phyloP scores from a whole-genome alignment of 2,113 vertebrate genomes.

The Tenebrosternarchus preto region DNA sequence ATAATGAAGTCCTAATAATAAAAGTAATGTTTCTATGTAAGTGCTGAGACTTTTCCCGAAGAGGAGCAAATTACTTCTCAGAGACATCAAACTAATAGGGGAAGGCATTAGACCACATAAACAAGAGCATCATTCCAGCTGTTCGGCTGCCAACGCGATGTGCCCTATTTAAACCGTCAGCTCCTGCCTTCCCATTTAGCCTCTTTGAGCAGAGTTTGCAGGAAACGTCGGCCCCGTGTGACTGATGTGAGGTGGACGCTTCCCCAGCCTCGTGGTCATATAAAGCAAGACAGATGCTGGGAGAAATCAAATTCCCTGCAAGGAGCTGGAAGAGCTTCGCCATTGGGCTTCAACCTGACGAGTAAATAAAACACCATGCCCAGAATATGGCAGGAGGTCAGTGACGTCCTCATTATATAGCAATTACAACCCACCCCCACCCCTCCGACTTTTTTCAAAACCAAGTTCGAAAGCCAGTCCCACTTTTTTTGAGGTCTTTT shows the following conservation, averaged over 20 bases:
- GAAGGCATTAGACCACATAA: constrained; percentile 83
- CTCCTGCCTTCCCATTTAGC: constrained; percentile 70
- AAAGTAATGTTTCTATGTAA: constrained; percentile 77
- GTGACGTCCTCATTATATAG: constrained; percentile 81
- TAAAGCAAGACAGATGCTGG: constrained; percentile 89
- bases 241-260: constrained; percentile 85
- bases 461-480: constrained; percentile 69
- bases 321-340: constrained; percentile 80
- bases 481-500: constrained; percentile 63
- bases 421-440: constrained; percentile 75
- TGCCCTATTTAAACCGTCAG: constrained; percentile 76
- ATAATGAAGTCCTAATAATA: constrained; percentile 80
- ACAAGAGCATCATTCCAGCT: constrained; percentile 84
- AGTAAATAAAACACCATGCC: constrained; percentile 83
- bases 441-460: constrained; percentile 62
- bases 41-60: constrained; percentile 83
- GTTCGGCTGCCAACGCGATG: constrained; percentile 77
- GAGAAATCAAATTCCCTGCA: constrained; percentile 81
- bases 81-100: constrained; percentile 73
- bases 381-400: constrained; percentile 77
- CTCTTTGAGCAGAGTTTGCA: constrained; percentile 82
- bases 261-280: constrained; percentile 84
- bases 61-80: constrained; percentile 74
- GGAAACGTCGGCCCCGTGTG: constrained; percentile 79
- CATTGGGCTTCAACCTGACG: constrained; percentile 75